phyloP scores from a whole-genome alignment of 2,888 invertebrate genomes.

The Drosophila paracracens region DNA sequence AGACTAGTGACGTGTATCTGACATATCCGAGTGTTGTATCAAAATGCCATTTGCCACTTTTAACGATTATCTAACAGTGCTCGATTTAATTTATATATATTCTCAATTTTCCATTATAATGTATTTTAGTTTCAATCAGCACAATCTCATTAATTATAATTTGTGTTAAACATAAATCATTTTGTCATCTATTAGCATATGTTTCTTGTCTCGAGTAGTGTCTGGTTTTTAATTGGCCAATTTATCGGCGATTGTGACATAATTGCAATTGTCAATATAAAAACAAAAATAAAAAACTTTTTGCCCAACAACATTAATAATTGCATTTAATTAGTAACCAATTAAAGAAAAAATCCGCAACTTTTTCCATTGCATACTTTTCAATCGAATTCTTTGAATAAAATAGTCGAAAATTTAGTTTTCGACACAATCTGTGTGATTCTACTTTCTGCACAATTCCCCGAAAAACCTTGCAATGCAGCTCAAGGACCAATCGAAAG shows the following conservation, averaged over 20 bases:
- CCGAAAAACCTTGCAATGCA: conserved; percentile 13
- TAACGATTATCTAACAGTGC: not conserved
- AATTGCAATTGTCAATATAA: not conserved
- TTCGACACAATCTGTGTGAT: not conserved
- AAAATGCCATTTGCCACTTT: not conserved
- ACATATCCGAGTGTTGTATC: not conserved
- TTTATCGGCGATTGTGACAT: not conserved
- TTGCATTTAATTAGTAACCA: not conserved
- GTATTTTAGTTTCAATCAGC: not conserved
- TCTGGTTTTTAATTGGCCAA: not conserved
- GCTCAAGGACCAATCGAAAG: conserved; percentile 33
- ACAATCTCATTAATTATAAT: not conserved
- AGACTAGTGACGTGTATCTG: not conserved
- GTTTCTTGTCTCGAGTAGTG: not conserved
- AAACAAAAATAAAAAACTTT: not conserved
- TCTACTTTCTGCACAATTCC: not conserved
- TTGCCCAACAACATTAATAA: not conserved
- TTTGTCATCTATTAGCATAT: not conserved
- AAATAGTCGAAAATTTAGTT: not conserved
- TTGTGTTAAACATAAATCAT: not conserved
- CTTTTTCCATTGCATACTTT: conserved; percentile 8
- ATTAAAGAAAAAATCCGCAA: not conserved
- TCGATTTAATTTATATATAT: not conserved
- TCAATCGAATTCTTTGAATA: too few species aligned
- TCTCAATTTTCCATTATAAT: not conserved